A percentile compares a stretch with the other conserved stretches of the same genome.
phyloP scores from a whole-genome alignment of 2,113 vertebrate genomes.

The Daphoenositta chrysoptera region DNA sequence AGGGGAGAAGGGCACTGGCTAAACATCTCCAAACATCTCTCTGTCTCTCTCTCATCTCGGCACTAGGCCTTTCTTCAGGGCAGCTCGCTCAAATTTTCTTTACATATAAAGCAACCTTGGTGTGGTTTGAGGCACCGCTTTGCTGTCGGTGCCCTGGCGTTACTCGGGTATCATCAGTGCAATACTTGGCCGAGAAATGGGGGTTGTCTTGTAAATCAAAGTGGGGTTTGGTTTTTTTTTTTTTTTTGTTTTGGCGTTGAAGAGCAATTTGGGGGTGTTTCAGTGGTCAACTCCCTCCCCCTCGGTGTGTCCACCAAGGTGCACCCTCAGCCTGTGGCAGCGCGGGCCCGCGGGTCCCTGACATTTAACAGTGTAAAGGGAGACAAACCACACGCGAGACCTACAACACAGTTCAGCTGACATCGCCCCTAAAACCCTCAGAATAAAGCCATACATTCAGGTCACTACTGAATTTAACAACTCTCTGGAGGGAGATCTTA shows the following conservation, averaged over 20 bases:
- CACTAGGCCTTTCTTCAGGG: constrained; percentile 85
- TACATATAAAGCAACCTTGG: constrained; percentile 72
- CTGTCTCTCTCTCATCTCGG: constrained; percentile 79
- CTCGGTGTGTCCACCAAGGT: constrained; percentile 65
- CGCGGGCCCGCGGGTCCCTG: constrained; percentile 53
- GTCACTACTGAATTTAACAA: constrained; percentile 61
- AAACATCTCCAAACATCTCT: constrained; percentile 83
- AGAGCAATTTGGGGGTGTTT: not conserved
- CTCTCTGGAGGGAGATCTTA: constrained; percentile 68
- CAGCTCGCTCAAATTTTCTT: constrained; percentile 77
- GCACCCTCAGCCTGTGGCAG: constrained; percentile 74
- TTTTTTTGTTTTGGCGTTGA: not conserved
- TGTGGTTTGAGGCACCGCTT: constrained; percentile 70
- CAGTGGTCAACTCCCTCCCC: constrained; percentile 51
- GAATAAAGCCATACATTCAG: constrained; percentile 70
- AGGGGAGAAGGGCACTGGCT: constrained; percentile 92
- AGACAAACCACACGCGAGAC: constrained; percentile 66
- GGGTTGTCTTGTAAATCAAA: not conserved
- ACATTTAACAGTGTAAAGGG: constrained; percentile 63
- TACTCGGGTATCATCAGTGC: constrained; percentile 76
- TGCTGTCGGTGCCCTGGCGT: constrained; percentile 55
- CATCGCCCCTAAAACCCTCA: constrained; percentile 53
- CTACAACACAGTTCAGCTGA: constrained; percentile 71
- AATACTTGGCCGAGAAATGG: constrained; percentile 69
- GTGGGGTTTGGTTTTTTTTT: no score